Percentiles rank a stretch among this genome's conserved stretches.
phyloP scores from a whole-genome alignment of 2,113 vertebrate genomes.

The Thryonomys swinderianus region DNA sequence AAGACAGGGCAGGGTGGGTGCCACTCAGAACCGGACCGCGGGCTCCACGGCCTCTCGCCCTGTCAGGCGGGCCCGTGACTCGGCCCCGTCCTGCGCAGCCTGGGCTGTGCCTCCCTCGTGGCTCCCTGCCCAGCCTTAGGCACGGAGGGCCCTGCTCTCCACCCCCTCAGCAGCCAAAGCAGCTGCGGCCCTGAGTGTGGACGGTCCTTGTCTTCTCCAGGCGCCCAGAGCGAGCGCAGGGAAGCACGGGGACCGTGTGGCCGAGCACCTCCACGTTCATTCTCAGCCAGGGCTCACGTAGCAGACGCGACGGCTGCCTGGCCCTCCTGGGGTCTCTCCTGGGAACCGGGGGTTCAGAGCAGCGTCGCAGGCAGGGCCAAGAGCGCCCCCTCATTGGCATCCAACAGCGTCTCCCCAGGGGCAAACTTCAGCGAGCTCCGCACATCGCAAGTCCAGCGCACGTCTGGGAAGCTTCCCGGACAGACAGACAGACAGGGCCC shows the following conservation, averaged over 20 bases:
- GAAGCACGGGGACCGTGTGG: neutral
- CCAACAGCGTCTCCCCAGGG: neutral
- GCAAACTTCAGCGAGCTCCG: neutral
- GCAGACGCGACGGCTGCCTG: neutral
- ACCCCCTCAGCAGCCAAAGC: neutral
- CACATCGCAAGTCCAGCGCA: neutral
- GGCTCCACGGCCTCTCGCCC: neutral
- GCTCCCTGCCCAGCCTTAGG: neutral
- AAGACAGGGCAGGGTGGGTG: neutral
- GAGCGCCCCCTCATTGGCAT: neutral
- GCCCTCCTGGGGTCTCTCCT: neutral
- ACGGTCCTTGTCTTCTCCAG: neutral
- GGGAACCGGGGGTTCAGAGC: too few species aligned
- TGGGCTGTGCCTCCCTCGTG: too few species aligned
- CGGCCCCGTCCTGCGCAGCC: too few species aligned
- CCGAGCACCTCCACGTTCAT: neutral
- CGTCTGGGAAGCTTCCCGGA: neutral
- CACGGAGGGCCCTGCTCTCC: neutral
- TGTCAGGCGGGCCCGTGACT: fast-evolving
- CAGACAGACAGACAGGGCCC: neutral
- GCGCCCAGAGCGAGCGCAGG: neutral
- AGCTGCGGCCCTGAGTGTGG: neutral
- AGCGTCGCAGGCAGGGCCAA: neutral
- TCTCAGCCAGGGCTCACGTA: neutral
- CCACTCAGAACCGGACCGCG: neutral